Base-by-base conservation (phyloP, 2,797 vertebrate genomes). In the Trematomus bernacchii region DNA sequence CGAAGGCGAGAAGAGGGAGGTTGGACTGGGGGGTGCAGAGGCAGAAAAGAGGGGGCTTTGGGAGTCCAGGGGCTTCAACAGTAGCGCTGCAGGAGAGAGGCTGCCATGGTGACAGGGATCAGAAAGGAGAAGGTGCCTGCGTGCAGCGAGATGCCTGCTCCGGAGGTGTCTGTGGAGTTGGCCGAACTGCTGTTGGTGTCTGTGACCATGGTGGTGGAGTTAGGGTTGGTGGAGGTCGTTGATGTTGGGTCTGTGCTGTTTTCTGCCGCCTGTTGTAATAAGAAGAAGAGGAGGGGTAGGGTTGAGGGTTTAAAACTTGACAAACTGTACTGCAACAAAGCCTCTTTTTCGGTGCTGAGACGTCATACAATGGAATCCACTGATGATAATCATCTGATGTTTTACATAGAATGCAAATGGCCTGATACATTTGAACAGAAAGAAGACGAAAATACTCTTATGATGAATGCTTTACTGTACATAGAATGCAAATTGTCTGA, bases 1-100 rank as follows among this genome's bases (percentile, higher is more conserved):
- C n/a, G 76, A 65, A 64, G 83, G 77, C 58, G 51, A 50, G 71
- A 43, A 19, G 58, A 33, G 37, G 2, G 63, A 66, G 70, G 85
- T 70, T 59, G 85, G 81, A 73, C 47, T 52, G 64, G 58, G 53
- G 42, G 67, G 61, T 4, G 18, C 62, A 47, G 79, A 68, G 66
- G 70, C 64, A 68, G 77, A 70, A 69, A 68, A 46, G 37, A 63
- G 43, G n/a, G 44, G 62, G 55, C 18, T 46, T 37, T n/a, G 69
- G 74, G 33, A 60, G 65, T 53, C 58, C 59, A 52, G 13, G 33
- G 74, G 57, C 54, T 86, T 97, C 95, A 98, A 87, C 96, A 97
- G 93, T 91, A 96, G 92, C 93, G 91, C 73, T 96, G 96, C 77
- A 98, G 89, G 73, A 97, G 86, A 87, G 94, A 94, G 84, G 95